A percentile compares a stretch with the other conserved stretches of the same genome.
Conservation (phyloP, 2,797 vertebrate genomes). For the Zalophus californianus region DNA sequence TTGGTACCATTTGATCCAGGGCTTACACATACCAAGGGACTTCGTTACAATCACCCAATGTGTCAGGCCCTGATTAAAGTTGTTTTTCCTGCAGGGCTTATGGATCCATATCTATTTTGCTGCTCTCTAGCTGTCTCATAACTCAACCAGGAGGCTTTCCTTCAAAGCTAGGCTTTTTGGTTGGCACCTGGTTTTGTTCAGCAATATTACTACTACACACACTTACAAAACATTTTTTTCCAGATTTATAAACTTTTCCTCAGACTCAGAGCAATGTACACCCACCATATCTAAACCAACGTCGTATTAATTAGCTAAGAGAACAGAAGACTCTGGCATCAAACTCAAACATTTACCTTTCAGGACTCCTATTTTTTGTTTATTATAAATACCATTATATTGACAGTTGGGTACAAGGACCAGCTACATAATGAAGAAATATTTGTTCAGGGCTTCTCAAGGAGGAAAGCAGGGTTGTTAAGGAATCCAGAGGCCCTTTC, state of each 20-base stretch:
- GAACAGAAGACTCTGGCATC: slow-evolving; percentile 11
- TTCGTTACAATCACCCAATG: slow-evolving; percentile 62
- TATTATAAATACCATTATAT: not conserved
- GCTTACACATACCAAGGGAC: slow-evolving; percentile 73
- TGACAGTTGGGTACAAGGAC: not conserved
- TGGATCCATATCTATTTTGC: slow-evolving; percentile 75
- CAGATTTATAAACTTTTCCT: slow-evolving; percentile 42
- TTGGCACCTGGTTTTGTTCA: slow-evolving; percentile 39
- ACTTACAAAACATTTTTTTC: slow-evolving; percentile 16
- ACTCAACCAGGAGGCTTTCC: slow-evolving; percentile 71
- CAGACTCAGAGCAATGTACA: slow-evolving; percentile 33
- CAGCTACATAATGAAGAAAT: slow-evolving; percentile 1
- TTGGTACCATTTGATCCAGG: slow-evolving; percentile 78
- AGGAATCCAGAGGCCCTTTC: not conserved
- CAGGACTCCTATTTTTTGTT: not conserved
- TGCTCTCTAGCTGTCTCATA: slow-evolving; percentile 75
- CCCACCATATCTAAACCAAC: slow-evolving; percentile 1
- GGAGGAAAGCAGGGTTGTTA: not conserved
- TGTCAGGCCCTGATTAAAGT: slow-evolving; percentile 76
- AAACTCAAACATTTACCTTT: slow-evolving; percentile 2
- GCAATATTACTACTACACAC: not conserved
- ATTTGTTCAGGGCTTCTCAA: not conserved
- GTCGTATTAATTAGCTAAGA: slow-evolving; percentile 55
- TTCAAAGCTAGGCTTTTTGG: slow-evolving; percentile 52
- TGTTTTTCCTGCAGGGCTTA: slow-evolving; percentile 70